Percentiles rank a stretch among this genome's conserved stretches.
phyloP scores from a whole-genome alignment of 2,797 vertebrate genomes.

The Muscicapa striata region DNA sequence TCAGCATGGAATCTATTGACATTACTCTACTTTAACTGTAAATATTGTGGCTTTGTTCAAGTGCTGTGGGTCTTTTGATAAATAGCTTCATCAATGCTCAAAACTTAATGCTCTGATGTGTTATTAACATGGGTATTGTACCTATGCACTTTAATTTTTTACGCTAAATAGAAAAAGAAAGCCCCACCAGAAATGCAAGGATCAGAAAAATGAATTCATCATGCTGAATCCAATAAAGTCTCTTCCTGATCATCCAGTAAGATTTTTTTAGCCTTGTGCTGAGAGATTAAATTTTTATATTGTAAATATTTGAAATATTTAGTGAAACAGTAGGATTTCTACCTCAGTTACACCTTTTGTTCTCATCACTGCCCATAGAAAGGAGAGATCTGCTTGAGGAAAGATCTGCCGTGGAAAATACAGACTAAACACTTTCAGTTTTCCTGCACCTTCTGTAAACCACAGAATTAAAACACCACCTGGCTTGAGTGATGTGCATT shows the following conservation, averaged over 20 bases:
- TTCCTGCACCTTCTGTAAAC: neutral
- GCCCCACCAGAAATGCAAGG: neutral
- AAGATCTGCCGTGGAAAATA: neutral
- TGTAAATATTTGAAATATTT: neutral
- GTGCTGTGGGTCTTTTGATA: slow-evolving; percentile 12
- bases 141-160: neutral
- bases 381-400: neutral
- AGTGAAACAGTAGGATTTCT: neutral
- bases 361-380: neutral
- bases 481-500: neutral
- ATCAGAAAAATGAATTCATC: neutral
- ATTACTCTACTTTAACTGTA: neutral
- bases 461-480: neutral
- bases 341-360: neutral
- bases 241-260: neutral
- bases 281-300: neutral
- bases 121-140: slow-evolving; percentile 1
- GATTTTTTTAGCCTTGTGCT: neutral
- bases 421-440: neutral
- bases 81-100: slow-evolving; percentile 23
- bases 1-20: neutral
- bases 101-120: neutral
- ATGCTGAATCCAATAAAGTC: neutral
- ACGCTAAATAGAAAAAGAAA: neutral
- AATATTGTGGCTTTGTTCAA: slow-evolving; percentile 10